Base-by-base conservation (phyloP, 2,888 invertebrate genomes). In the Isoperla grammatica region DNA sequence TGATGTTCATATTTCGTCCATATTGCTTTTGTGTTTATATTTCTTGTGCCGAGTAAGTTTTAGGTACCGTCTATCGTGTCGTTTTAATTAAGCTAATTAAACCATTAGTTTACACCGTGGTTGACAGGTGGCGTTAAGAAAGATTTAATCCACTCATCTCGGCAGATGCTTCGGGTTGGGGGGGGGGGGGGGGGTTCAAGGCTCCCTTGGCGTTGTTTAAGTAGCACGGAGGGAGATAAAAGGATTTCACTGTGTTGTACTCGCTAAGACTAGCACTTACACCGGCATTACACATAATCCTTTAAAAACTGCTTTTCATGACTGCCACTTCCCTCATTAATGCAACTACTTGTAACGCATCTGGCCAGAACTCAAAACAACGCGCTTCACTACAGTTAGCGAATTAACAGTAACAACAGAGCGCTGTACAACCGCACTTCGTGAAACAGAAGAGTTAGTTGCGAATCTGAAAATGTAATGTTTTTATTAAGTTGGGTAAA, bases 21-120 rank as follows among this genome's bases (percentile, higher is more conserved):
- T 45, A 45, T 45, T 45, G 37, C 29, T 53, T 49, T 53, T 19
- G 37, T 19, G 37, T 37, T 9, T 53, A 39, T 39, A 35, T 53
- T 53, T 19, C 39, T 53, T 53, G 39, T 15, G 37, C 13, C 39
- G 12, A 37, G 39, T n/a, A 53, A 37, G 53, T 50, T 50, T 29
- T 12, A 35, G 9, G 50, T 19, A 23, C 11, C 11, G 23, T 50
- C 50, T 50, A 50, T 35, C 22, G 11, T 60, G 60, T 60, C 56
- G 58, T 56, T 59, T 61, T 61, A 61, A 61, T 55, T 56, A 59
- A 55, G 56, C 56, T 50, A 61, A 61, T 61, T 59, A 61, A 50
- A 43, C 61, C 61, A 59, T 61, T 61, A 61, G 56, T 61, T 61
- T 49, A 40, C 48, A 50, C 49, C 59, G 59, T 43, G 23, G 37